Base-by-base conservation (phyloP, 2,888 invertebrate species). In the Thymelicus lineola region DNA sequence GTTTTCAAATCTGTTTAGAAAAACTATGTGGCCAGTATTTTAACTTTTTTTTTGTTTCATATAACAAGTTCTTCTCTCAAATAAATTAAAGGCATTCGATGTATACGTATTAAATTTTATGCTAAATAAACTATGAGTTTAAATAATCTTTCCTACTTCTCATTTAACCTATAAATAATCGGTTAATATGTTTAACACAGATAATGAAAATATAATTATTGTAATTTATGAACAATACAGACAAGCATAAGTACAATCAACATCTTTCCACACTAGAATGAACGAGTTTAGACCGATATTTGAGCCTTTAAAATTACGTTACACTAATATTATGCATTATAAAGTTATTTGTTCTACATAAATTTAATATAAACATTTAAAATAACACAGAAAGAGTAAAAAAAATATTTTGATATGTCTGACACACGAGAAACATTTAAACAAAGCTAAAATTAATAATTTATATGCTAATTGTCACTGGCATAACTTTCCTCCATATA, bases 201-300 rank as follows among this genome's bases (percentile, higher is more conserved):
- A 12, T 45, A 14, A 10, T 14, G 45, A 45, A 6, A 45, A 45
- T 12, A 14, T 45, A n/a, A n/a, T n/a, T n/a, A 45, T 45, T 14
- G 45, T 4, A 45, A 45, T 45, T 45, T n/a, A 45, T 45, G 12
- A 50, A 50, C 15, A 36, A 35, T 35, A 61, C 63, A 66, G 46
- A 66, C 66, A 66, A 72, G 61, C 64, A 67, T 72, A 72, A 72
- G 72, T 72, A 72, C 72, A 72, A 67, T 28, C 28, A 28, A 70
- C 38, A 62, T 42, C 42, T 42, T 42, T 55, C 20, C 42, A 50
- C 15, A 66, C 48, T 66, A 65, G 12, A 38, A 59, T 38, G 12
- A 62, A 58, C 42, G 36, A 66, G 48, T 42, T 72, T 67, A 72
- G 70, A 67, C 70, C 72, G 67, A 70, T 10, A 67, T 61, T 72